A percentile compares a stretch with the other conserved stretches of the same genome.
Conservation (phyloP, 2,888 invertebrate genomes). For the Brenthis hecate region DNA sequence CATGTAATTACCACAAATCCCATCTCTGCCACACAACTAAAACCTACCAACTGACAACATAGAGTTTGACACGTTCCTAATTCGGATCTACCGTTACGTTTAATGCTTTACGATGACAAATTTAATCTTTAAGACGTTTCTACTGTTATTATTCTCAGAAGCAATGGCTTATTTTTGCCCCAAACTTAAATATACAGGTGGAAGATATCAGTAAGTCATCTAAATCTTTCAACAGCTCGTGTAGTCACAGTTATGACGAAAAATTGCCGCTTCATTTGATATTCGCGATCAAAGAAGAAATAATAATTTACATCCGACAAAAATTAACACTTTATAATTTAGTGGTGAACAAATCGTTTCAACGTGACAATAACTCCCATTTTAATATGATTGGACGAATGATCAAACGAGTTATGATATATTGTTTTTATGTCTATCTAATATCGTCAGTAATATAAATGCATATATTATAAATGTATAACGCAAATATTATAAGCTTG, state of each 20-base stretch:
- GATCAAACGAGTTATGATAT: slow-evolving; percentile 15
- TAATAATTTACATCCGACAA: slow-evolving; percentile 51
- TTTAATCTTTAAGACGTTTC: slow-evolving; percentile 76
- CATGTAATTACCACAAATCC: too few relatives aligned
- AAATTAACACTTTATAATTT: slow-evolving; percentile 36
- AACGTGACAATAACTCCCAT: slow-evolving; percentile 25
- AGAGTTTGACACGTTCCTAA: slow-evolving; percentile 9
- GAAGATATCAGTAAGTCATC: slow-evolving; percentile 77
- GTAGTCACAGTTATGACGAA: slow-evolving; percentile 61
- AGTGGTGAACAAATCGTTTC: slow-evolving; percentile 27
- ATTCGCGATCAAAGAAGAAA: slow-evolving; percentile 68
- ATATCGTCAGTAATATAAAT: slow-evolving; percentile 1
- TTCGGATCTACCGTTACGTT: slow-evolving; percentile 44
- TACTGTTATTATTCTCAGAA: slow-evolving; percentile 80
- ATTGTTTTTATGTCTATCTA: slow-evolving; percentile 2
- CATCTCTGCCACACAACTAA: background rate
- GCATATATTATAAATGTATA: too few relatives aligned
- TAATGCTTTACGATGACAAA: slow-evolving; percentile 78
- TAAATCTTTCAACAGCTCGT: slow-evolving; percentile 66
- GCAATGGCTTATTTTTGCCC: slow-evolving; percentile 79
- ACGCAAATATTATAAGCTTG: too few relatives aligned
- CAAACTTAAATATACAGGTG: slow-evolving; percentile 81
- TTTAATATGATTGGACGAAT: slow-evolving; percentile 20
- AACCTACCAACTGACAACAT: slow-evolving; percentile 10
- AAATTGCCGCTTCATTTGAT: slow-evolving; percentile 72